Evolutionary conservation across 2,888 invertebrate species (phyloP).

Genomic region (Drosophila neotestacea): DNA sequence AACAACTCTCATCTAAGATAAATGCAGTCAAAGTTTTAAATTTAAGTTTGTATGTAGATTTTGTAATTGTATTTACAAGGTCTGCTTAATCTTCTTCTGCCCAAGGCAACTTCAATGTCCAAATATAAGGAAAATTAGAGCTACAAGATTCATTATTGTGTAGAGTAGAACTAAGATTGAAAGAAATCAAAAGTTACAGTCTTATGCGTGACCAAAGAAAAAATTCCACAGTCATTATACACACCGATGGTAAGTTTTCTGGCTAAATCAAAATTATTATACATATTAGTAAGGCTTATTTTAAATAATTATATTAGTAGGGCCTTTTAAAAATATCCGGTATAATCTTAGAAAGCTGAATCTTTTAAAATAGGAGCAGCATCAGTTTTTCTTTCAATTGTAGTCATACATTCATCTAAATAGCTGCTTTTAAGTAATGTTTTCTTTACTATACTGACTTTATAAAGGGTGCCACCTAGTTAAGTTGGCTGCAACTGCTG

Average conservation of each 20-base stretch:
- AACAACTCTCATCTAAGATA: neutral
- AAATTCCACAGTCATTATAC: neutral
- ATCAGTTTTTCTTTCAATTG: neutral
- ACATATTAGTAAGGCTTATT: conserved; percentile 2
- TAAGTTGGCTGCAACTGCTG: neutral
- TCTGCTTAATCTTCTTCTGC: neutral
- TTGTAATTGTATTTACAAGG: neutral
- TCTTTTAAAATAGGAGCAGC: neutral
- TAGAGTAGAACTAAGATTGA: neutral
- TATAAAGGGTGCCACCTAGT: neutral
- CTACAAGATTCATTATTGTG: neutral
- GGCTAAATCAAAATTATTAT: neutral
- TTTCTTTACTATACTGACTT: too few relatives aligned
- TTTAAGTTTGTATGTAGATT: neutral
- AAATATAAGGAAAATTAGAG: neutral
- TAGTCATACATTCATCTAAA: too few relatives aligned
- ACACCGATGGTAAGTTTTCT: neutral
- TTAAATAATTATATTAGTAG: neutral
- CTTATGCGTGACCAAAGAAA: neutral
- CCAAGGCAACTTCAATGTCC: neutral
- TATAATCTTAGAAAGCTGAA: neutral
- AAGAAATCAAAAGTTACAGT: neutral
- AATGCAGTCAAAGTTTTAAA: neutral
- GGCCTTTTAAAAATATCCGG: neutral
- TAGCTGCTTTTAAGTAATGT: too few relatives aligned